Base-by-base conservation (phyloP, 2,113 vertebrate genomes). In the Hydrochoerus hydrochaeris region DNA sequence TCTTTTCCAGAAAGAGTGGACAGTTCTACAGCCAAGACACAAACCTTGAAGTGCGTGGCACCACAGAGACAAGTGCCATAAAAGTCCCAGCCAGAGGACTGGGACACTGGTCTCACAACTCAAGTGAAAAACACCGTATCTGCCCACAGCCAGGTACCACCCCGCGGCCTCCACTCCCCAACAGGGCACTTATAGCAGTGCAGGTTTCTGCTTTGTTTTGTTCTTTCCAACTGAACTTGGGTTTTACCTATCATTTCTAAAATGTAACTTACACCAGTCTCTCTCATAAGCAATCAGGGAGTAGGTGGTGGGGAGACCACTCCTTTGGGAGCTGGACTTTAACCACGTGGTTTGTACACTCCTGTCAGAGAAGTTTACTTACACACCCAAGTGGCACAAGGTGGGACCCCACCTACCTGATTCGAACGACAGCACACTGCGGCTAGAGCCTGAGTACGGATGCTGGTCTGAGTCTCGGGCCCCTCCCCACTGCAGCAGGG, bases 401-500 rank as follows among this genome's bases (percentile, higher is more conserved):
- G 38, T 38, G 32, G 3, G 26, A 52, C 49, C 32, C 84, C 19
- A 80, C 97, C 92, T 98, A 99, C 99, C 99, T 98, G 99, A 99
- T 12, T 99, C 98, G 22, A 99, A 97, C 4, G 99, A 98, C 75
- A 99, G 97, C 3, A 99, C 81, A 0, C 86, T 99, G 92, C 99
- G 99, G n/a, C 99, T 98, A 0, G 99, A 98, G 46, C 99, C 98
- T 0, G 99, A 98, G 54, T 95, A 98, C 0, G 96, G 89, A n/a
- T 97, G 84, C 62, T 97, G 97, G 57, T 98, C 98, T 0, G 98
- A 5, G 35, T 98, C 95, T 0, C 89, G 58, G 24, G 86, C 86
- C 89, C 98, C 32, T 97, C 98, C 94, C 89, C 94, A 97, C 4
- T 99, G 99, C 97, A 99, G 97, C 77, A 99, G 98, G 7, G 99